These are phyloP conservation scores for Acanthopleura granulata DNA, from an alignment of 2,888 invertebrate genomes.

Conservation along the genomic window DNA sequence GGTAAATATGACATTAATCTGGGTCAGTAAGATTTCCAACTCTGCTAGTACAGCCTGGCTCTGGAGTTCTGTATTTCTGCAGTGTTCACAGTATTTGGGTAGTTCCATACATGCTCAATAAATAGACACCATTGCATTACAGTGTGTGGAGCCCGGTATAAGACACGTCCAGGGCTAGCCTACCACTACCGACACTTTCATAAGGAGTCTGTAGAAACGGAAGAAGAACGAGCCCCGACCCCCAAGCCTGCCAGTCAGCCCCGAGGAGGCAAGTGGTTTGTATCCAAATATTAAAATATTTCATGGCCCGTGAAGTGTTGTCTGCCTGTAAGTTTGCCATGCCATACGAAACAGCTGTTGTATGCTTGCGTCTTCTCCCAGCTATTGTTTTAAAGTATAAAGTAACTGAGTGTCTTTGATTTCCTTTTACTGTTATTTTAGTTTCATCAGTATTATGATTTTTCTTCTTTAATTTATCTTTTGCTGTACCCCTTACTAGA, in stretches of 20 bases:
- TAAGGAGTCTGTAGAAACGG: conserved; percentile 58
- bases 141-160: conserved; percentile 97
- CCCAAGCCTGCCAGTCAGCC: conserved; percentile 42
- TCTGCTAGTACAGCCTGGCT: too few species aligned
- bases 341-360: background rate
- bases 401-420: too few species aligned
- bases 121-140: conserved; percentile 54
- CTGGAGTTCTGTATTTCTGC: too few species aligned
- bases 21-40: too few species aligned
- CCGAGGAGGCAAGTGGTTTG: conserved; percentile 33
- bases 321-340: background rate
- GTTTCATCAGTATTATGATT: too few species aligned
- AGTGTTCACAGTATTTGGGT: too few species aligned
- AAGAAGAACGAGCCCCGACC: conserved; percentile 41
- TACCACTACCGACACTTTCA: conserved; percentile 96
- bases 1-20: too few species aligned
- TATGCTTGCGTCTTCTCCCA: background rate
- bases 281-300: background rate
- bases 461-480: too few species aligned
- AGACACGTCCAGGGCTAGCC: conserved; percentile 94
- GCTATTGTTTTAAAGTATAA: too few species aligned
- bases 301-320: background rate
- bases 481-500: too few species aligned
- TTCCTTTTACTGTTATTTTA: too few species aligned
- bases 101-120: too few species aligned